Conservation (phyloP, 2,113 vertebrate genomes). For the Perca fluviatilis region DNA sequence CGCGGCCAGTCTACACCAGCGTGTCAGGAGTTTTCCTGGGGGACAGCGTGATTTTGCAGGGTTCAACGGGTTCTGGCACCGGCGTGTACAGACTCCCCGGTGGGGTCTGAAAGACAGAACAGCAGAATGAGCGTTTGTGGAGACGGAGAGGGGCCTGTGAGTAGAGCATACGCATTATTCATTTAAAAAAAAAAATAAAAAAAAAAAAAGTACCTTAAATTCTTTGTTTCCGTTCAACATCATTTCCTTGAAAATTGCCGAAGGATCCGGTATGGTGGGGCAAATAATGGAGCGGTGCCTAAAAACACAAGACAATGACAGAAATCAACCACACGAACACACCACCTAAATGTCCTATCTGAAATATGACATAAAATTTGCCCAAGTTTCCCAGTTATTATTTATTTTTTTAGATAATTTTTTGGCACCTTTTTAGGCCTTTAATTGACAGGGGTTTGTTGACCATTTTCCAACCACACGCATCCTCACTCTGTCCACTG, state of each 20-base stretch:
- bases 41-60: not conserved
- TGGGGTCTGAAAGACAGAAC: slow-evolving; percentile 43
- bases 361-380: not conserved
- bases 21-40: not conserved
- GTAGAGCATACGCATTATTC: not conserved
- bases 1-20: too few relatives aligned
- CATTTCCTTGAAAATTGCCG: slow-evolving; percentile 75
- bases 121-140: not conserved
- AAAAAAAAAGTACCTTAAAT: slow-evolving; percentile 25
- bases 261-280: slow-evolving; percentile 73
- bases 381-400: too few relatives aligned
- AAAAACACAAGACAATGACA: slow-evolving; percentile 16
- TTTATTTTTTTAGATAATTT: too few relatives aligned
- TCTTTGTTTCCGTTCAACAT: slow-evolving; percentile 64
- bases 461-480: not conserved
- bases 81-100: slow-evolving; percentile 29
- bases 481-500: not conserved
- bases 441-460: not conserved
- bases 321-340: not conserved
- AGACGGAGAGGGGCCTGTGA: not conserved
- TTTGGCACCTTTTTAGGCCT: too few relatives aligned
- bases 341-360: not conserved
- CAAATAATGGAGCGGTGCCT: slow-evolving; percentile 73
- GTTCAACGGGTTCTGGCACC: slow-evolving; percentile 54
- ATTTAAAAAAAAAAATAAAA: not conserved